These are phyloP conservation scores for Cyphomyrus plagiostoma DNA, from an alignment of 2,113 vertebrate species.

Conservation along the genomic window DNA sequence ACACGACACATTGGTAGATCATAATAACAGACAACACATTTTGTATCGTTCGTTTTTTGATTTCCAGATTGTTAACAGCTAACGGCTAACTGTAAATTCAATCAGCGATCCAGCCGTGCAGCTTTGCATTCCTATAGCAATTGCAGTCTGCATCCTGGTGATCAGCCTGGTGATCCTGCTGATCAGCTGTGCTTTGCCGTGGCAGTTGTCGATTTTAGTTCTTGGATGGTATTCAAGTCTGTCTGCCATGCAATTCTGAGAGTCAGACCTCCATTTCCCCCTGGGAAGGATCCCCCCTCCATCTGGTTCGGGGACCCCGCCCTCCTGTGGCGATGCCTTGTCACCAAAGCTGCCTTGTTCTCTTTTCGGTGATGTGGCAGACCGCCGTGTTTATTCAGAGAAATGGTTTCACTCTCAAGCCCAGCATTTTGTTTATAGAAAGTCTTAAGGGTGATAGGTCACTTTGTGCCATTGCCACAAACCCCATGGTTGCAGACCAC, in stretches of 20 bases:
- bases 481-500: background rate
- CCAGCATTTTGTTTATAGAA: conserved; percentile 8
- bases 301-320: background rate
- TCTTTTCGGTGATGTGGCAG: background rate
- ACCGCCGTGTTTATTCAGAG: background rate
- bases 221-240: background rate
- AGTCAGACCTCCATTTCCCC: background rate
- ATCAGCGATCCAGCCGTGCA: background rate
- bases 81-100: background rate
- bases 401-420: background rate
- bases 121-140: background rate
- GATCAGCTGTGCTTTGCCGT: background rate
- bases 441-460: background rate
- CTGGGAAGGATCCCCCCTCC: background rate
- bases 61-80: background rate
- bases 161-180: too few species aligned
- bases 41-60: background rate
- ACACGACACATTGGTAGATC: background rate
- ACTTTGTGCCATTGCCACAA: background rate
- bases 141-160: background rate
- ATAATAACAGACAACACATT: background rate
- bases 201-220: background rate
- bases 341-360: background rate
- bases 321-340: background rate
- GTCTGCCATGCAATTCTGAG: background rate